Base-by-base conservation (phyloP, 2,888 invertebrate genomes). In the Spodoptera littoralis region DNA sequence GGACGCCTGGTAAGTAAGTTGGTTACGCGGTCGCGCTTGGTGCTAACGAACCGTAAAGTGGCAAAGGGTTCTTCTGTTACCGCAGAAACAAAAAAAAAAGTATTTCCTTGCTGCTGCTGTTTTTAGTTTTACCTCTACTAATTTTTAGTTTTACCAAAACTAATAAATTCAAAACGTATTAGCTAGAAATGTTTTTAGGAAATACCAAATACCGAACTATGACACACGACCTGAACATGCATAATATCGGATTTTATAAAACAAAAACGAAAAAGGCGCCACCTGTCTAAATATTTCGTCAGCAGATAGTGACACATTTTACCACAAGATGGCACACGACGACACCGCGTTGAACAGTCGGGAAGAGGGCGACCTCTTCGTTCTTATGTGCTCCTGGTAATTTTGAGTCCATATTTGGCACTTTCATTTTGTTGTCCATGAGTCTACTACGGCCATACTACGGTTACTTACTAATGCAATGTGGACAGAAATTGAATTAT, bases 331-430 rank as follows among this genome's bases (percentile, higher is more conserved):
- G 88, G 86, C 87, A 63, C 70, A 60, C 64, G 62, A 55, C 30
- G 54, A 30, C 56, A 60, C 64, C 60, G 54, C 41, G 54, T 30
- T 53, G 47, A 46, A 55, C 18, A 24, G 56, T 24, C 53, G 70
- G 70, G 73, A 71, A 67, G 52, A 36, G 57, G 46, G 60, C 60
- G 42, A 82, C 66, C 87, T 86, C 84, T 75, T 84, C 50, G 47
- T 65, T 44, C 60, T 48, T 63, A 85, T 93, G 89, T 65, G 60
- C 70, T 74, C 92, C 92, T 93, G 79, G 92, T 94, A 92, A 83
- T 87, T 89, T 87, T 70, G 87, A 84, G 83, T 74, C 92, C 92
- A 88, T 93, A 93, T 93, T 92, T 89, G 92, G 92, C 84, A 87
- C 90, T 88, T 90, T 90, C 87, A 76, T 84, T 79, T 79, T 60